Evolutionary conservation across 2,888 invertebrate species (phyloP).

Genomic region (Lasioglossum vierecki): DNA sequence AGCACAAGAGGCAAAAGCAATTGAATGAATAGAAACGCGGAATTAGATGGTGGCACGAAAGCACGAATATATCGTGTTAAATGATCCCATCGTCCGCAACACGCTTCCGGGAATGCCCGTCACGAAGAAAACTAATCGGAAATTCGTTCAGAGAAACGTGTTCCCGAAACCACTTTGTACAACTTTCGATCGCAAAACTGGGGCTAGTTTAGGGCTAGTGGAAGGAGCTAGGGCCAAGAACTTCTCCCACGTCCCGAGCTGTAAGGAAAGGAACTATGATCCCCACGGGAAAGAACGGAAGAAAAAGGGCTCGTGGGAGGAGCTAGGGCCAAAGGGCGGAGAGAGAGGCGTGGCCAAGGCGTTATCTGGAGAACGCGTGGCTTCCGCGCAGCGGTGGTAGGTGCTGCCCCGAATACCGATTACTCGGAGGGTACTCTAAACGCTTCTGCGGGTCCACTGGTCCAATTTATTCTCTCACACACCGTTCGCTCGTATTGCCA

Average conservation of each 20-base stretch:
- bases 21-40: not conserved
- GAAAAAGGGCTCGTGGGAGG: too few relatives aligned
- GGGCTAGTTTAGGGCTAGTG: not conserved
- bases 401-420: not conserved
- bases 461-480: not conserved
- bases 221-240: too few relatives aligned
- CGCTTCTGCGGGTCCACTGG: not conserved
- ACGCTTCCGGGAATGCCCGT: not conserved
- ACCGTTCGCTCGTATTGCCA: conserved; percentile 49
- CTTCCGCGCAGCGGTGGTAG: not conserved
- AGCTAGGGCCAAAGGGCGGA: not conserved
- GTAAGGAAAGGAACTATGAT: too few relatives aligned
- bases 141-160: not conserved
- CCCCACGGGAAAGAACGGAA: too few relatives aligned
- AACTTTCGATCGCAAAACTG: not conserved
- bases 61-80: conserved; percentile 1
- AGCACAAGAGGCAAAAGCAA: not conserved
- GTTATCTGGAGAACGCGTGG: not conserved
- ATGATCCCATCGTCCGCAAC: not conserved
- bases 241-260: too few relatives aligned
- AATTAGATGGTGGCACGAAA: conserved; percentile 11
- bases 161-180: not conserved
- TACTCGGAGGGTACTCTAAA: not conserved
- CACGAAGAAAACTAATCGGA: not conserved
- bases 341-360: not conserved